Base-by-base conservation (phyloP, 2,888 invertebrate genomes). In the Cryptocephalus primarius region DNA sequence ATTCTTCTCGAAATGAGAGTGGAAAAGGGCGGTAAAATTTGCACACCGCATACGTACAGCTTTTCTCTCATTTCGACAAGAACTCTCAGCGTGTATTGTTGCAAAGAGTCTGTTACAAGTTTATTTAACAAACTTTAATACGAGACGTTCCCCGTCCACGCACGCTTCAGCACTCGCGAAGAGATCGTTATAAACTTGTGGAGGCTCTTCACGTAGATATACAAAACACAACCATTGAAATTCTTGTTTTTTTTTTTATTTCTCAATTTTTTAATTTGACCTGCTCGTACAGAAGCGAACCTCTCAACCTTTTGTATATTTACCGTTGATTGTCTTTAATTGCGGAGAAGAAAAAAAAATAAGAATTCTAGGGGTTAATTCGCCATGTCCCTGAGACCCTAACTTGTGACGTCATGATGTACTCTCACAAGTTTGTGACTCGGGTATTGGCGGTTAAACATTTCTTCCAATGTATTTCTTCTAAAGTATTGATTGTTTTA, bases 381-480 rank as follows among this genome's bases (percentile, higher is more conserved):
- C 77, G 76, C 80, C 80, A 77, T 74, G 78, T 80, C 82, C 82
- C 81, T 82, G 82, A 82, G 82, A 81, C 81, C 81, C 80, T 80
- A 80, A 79, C 80, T 80, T 81, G 81, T 80, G 80, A 80, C 75
- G 78, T 75, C 72, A 72, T 67, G 68, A 36, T 69, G 70, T 70
- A 75, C 72, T 76, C 75, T 80, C 80, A 79, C 80, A 80, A 79
- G 79, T 75, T 80, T 79, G 79, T 73, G 74, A 78, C 79, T 80
- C 79, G 77, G 80, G 80, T 77, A 77, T 77, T 77, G 78, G 77
- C 76, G 76, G 72, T 73, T 60, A 56, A 60, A 53, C 52, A 49
- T 47, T 43, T 49, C 54, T 54, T 36, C 36, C 6, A 22, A 22
- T 22, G 22, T 22, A 22, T 22, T 2, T 22, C 22, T 22, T 22